Base-by-base conservation (phyloP, 2,113 vertebrate species). In the Misgurnus mizolepis region DNA sequence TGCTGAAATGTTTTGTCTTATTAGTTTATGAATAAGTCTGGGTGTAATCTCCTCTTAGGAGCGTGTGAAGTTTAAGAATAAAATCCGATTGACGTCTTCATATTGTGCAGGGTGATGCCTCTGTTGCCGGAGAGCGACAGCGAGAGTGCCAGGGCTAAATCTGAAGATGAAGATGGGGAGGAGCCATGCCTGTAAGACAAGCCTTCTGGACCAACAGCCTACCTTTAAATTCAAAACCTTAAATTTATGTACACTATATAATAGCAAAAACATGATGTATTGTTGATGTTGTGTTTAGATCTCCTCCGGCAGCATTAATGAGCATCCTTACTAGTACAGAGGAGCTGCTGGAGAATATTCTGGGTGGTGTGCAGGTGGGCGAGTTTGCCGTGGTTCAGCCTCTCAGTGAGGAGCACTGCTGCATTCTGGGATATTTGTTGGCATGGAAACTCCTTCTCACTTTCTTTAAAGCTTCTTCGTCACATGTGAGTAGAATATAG, bases 391-490 rank as follows among this genome's bases (percentile, higher is more conserved):
- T 93, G 78, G 93, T 99, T 76, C 94, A 95, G 47, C 96, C 96
- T 8, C 88, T 95, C 80, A 97, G 96, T 0, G 93, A 95, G 78
- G 96, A 97, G 83, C 97, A 96, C 91, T 97, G 95, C 78, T 95
- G 92, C 85, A 93, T 98, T 73, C 91, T 99, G 80, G 98, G 96
- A 0, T 99, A 99, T 86, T 90, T 99, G 66, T 95, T 99, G 68
- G 92, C 94, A 7, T 99, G 98, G 98, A 98, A 98, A 86, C 93
- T 99, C 69, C 93, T 94, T 9, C 92, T 99, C 45, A 93, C 93
- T 47, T 98, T 99, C 85, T 99, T 99, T 84, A 97, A 96, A 89
- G 95, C 97, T 34, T 94, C 98, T 41, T 93, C 96, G 65, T 98
- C 97, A 47, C 95, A 98, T 87, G 98, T 99, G 91, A 87, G 83